phyloP scores from a whole-genome alignment of 2,113 vertebrate species.

The Okapia johnstoni region DNA sequence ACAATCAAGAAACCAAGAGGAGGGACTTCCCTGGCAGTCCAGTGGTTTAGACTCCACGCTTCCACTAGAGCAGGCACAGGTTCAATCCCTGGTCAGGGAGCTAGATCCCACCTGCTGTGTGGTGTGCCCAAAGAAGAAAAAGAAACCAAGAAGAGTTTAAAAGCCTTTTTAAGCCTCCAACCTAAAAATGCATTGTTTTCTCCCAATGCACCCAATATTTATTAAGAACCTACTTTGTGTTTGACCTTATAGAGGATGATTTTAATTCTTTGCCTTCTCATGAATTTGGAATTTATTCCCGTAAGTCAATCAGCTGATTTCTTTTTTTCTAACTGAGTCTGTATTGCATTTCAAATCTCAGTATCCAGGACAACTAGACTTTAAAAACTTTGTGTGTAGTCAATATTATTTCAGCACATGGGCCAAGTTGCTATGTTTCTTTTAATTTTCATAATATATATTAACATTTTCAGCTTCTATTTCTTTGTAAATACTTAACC shows the following conservation, averaged over 20 bases:
- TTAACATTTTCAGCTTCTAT: background rate
- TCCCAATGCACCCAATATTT: background rate
- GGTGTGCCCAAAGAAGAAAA: background rate
- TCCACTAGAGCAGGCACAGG: background rate
- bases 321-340: background rate
- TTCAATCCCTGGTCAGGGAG: background rate
- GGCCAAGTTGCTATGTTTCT: background rate
- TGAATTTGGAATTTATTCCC: background rate
- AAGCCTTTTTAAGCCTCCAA: background rate
- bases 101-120: background rate
- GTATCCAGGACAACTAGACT: background rate
- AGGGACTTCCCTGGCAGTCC: background rate
- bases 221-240: background rate
- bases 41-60: background rate
- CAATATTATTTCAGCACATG: background rate
- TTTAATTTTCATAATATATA: background rate
- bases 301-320: background rate
- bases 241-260: background rate
- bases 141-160: background rate
- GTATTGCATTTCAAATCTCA: background rate
- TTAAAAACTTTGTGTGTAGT: background rate
- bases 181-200: background rate
- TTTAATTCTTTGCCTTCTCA: conserved; percentile 22
- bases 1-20: background rate
- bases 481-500: background rate